Conservation (phyloP, 2,113 vertebrate species). For the Gymnogyps californianus region DNA sequence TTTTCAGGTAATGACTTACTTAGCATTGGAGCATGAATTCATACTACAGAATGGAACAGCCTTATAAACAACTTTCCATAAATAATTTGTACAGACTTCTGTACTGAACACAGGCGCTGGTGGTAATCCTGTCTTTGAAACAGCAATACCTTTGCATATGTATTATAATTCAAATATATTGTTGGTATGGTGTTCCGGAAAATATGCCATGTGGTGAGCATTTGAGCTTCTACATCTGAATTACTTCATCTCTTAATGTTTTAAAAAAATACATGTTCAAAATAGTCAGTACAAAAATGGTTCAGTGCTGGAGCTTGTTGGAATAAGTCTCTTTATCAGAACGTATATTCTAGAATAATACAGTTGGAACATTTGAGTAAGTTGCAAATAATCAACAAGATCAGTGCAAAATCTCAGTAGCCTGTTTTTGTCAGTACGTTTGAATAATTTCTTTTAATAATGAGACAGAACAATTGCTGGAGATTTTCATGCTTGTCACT, state of each 20-base stretch:
- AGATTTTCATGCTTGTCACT: neutral
- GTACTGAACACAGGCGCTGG: neutral
- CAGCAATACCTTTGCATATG: neutral
- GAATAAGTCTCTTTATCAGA: neutral
- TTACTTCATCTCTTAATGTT: neutral
- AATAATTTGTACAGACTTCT: neutral
- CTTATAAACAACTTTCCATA: neutral
- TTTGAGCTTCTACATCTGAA: neutral
- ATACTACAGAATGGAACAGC: neutral
- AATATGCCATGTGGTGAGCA: neutral
- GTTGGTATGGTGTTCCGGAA: neutral
- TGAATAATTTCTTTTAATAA: neutral
- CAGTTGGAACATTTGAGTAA: neutral
- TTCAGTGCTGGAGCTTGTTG: neutral
- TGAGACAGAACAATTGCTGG: neutral
- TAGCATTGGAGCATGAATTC: neutral
- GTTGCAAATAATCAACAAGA: neutral
- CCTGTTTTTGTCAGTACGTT: neutral
- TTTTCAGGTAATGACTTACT: neutral
- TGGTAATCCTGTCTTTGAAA: neutral
- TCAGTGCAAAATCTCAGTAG: neutral
- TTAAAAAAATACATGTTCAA: neutral
- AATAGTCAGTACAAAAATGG: neutral
- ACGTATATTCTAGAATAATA: neutral
- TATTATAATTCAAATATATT: neutral